Percentiles rank a stretch among this genome's conserved stretches.
phyloP scores from a whole-genome alignment of 64 coral and sea anemone genomes.

The Acropora tenuis region DNA sequence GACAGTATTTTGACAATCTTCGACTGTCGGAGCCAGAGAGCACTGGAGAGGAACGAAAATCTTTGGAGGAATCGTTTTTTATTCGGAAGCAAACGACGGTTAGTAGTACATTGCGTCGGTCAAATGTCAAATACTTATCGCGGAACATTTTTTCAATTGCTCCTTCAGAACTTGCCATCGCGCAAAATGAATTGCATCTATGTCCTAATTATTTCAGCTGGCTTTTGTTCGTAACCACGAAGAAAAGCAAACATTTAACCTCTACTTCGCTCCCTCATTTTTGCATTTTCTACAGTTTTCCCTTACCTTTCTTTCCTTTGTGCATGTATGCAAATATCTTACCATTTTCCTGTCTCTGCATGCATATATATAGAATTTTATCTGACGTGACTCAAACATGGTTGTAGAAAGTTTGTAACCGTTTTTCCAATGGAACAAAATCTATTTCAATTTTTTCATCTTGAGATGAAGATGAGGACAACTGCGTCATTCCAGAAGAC shows the following conservation, averaged over 20 bases:
- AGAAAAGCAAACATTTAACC: no score
- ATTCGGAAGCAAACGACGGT: background rate
- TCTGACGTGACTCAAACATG: background rate
- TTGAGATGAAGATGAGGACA: background rate
- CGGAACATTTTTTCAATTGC: no score
- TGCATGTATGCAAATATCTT: no score
- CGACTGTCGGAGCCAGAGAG: background rate
- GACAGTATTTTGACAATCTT: background rate
- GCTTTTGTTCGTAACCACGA: no score
- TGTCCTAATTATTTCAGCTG: no score
- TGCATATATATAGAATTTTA: background rate
- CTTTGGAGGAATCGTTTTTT: slow-evolving; percentile 6
- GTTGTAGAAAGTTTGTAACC: background rate
- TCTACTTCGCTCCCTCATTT: no score
- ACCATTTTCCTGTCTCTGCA: no score
- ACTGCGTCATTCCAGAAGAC: slow-evolving; percentile 55
- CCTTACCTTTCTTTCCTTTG: no score
- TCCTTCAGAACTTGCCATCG: no score
- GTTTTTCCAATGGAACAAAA: background rate
- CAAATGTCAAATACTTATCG: no score
- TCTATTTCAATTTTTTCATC: background rate
- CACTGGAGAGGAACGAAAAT: background rate
- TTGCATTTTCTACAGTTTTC: no score
- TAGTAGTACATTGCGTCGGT: background rate
- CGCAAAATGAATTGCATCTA: no score